Conservation (phyloP, 2,888 invertebrate species). For the Uloborus plumipes region DNA sequence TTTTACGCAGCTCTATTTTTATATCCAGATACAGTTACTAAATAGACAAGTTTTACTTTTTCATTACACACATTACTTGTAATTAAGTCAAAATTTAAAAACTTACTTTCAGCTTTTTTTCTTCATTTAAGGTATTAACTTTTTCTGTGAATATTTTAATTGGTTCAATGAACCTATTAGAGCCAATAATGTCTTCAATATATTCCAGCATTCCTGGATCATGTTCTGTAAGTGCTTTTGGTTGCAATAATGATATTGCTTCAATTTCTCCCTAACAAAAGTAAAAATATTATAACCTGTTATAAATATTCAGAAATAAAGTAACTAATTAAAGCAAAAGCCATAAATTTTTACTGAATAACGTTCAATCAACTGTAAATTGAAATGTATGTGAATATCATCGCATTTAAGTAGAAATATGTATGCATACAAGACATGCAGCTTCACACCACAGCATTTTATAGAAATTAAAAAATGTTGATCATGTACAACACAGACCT, state of each 20-base stretch:
- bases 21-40: no score
- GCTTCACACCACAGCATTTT: no score
- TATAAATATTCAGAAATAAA: neutral
- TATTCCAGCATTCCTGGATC: conserved; percentile 98
- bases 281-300: neutral
- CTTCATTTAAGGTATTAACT: conserved; percentile 82
- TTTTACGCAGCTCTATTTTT: no score
- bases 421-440: no score
- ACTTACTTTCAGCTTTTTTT: conserved; percentile 79
- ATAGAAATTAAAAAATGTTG: no score
- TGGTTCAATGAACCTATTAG: conserved; percentile 78
- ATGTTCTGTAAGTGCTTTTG: conserved; percentile 85
- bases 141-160: conserved; percentile 81
- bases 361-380: neutral
- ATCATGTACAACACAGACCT: no score
- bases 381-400: neutral
- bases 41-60: no score
- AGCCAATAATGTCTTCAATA: conserved; percentile 97
- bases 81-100: no score
- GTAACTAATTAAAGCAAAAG: neutral
- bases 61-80: no score
- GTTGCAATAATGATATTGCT: conserved; percentile 99
- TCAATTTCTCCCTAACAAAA: conserved; percentile 90
- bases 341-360: neutral
- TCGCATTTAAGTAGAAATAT: no score